Base-by-base conservation (phyloP, 2,113 vertebrate genomes). In the Anas platyrhynchos region DNA sequence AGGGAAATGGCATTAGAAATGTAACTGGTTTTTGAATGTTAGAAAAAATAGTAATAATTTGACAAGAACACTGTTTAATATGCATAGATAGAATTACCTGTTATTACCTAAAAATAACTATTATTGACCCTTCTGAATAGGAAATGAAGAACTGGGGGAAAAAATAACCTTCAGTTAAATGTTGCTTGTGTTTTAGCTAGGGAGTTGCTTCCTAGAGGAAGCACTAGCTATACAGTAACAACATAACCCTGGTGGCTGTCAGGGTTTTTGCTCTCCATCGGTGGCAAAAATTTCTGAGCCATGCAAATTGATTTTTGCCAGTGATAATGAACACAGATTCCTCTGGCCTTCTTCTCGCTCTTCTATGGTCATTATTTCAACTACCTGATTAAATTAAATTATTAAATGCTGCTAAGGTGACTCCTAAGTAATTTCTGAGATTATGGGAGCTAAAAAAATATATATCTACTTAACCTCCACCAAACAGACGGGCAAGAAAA, bases 1-100 rank as follows among this genome's bases (percentile, higher is more conserved):
- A 20, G 6, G 7, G 18, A 91, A 94, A 96, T 95, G 91, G 93
- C 96, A 46, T 87, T 88, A 90, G 83, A 94, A 96, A 77, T 96
- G 93, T 82, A 96, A 95, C 95, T 97, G 86, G 87, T 95, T 97
- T 97, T 95, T 14, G 36, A 25, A 91, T 66, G 68, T 88, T 89
- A 80, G 91, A 95, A 83, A 93, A 86, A 68, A 20, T 67, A 90
- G 95, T 92, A 48, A 83, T 95, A 89, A 92, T 94, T 96, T 92
- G 95, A 62, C 90, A 95, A 91, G 93, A 88, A 50, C 56, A 32
- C 44, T 82, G 38, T 94, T 96, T 85, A 96, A 89, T 91, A 86
- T 91, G 61, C 86, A 89, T 92, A 22, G 81, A 83, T 93, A 83
- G 68, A 90, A 89, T 95, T 96, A 95, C 76, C 78, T 92, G n/a